Evolutionary conservation across 1,140 invertebrate genomes (phyloP), one percentile per base, ranked within the genome.

Genomic region (Andricus grossulariae): DNA sequence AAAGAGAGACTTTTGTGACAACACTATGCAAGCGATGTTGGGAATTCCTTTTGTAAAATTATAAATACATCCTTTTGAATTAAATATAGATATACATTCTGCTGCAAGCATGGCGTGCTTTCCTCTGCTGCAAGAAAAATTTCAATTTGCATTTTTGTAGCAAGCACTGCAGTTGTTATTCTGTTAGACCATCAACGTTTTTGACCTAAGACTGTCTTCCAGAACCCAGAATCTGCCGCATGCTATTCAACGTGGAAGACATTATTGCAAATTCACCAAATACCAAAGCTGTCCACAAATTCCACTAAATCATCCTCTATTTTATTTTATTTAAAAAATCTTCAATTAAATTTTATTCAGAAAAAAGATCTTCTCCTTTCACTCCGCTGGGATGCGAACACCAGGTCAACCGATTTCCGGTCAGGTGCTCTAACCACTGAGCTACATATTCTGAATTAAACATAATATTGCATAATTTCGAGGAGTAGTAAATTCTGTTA

Each of bases 211-310:
- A 13, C 16, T 55, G 2, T 55, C 52, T 55, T 52, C 51, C 16
- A 7, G 11, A 15, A n/a, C 3, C 7, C 51, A 19, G 18, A 8
- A 21, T 66, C 21, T 66, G 57, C 25, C 15, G 12, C 21, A 66
- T 21, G 21, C 11, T 3, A 66, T 32, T 66, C 13, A 39, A 66
- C 21, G 57, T 66, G 16, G 12, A 66, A 66, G 21, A 66, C 21
- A 66, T 66, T 66, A 32, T 66, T 32, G 21, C 57, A 66, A 66
- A 66, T 66, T 66, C 21, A 66, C 21, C 5, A 66, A 66, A 66
- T 66, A 66, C 57, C 57, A 5, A 39, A 66, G 10, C 13, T 32
- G 57, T 32, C 57, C 39, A 25, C 57, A 39, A 66, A 66, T 66
- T 32, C 21, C 39, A 66, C 16, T 66, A 5, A 32, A 32, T 0